These are phyloP conservation scores for Heptranchias perlo DNA, from an alignment of 2,113 vertebrate genomes.

Conservation along the genomic window DNA sequence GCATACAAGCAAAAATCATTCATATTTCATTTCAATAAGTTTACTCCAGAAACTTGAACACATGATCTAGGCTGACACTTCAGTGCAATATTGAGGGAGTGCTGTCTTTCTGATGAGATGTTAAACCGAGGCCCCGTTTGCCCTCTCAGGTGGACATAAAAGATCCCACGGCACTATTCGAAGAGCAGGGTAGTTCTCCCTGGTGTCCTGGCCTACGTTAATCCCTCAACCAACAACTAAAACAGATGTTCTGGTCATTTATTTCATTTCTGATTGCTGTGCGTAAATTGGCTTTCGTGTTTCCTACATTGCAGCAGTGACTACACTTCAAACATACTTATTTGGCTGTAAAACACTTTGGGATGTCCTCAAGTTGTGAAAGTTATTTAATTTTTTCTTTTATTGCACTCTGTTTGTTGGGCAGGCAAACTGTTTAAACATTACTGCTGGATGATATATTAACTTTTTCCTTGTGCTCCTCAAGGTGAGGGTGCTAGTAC, in stretches of 20 bases:
- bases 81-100: not conserved
- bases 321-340: not conserved
- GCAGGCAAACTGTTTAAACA: not conserved
- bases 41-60: not conserved
- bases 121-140: not conserved
- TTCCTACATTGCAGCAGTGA: not conserved
- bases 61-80: not conserved
- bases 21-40: not conserved
- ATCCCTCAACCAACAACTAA: not conserved
- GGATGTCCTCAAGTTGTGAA: not conserved
- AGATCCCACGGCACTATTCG: not conserved
- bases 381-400: not conserved
- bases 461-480: too few relatives aligned
- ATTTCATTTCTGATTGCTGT: not conserved
- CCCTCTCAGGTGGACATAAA: not conserved
- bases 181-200: not conserved
- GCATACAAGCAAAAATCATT: not conserved
- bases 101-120: not conserved
- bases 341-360: not conserved
- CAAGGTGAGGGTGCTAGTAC: too few relatives aligned
- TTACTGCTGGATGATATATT: too few relatives aligned
- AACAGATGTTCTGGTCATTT: not conserved
- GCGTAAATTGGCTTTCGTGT: not conserved
- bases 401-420: not conserved
- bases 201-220: not conserved